phyloP scores from a whole-genome alignment of 2,888 invertebrate genomes.

The Cryptus armator region DNA sequence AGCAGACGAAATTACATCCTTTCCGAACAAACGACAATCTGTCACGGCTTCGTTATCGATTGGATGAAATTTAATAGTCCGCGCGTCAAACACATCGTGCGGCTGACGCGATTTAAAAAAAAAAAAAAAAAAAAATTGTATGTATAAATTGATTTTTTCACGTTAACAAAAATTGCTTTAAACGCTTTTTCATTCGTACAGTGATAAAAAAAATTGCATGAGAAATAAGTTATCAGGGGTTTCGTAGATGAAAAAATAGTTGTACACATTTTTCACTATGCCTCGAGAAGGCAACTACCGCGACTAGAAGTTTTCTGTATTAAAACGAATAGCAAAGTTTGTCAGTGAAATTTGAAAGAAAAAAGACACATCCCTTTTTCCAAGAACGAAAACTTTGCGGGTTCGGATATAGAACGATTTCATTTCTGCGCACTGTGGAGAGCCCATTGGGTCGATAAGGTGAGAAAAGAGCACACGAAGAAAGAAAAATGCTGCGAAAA shows the following conservation, averaged over 20 bases:
- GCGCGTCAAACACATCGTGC: neutral
- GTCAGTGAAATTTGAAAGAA: neutral
- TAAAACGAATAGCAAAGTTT: neutral
- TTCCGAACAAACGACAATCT: conserved; percentile 12
- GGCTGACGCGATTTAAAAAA: neutral
- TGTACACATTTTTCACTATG: neutral
- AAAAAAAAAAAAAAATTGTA: neutral
- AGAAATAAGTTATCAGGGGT: neutral
- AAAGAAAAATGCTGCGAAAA: neutral
- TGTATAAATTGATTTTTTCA: conserved; percentile 1
- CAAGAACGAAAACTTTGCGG: neutral
- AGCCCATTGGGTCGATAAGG: neutral
- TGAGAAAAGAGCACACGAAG: neutral
- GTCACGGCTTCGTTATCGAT: neutral
- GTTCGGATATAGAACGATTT: neutral
- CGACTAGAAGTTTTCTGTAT: neutral
- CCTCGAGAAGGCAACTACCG: neutral
- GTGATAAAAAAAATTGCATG: neutral
- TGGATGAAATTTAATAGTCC: neutral
- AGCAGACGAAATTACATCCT: neutral
- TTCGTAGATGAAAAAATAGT: neutral
- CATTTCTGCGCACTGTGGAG: neutral
- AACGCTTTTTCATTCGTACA: neutral
- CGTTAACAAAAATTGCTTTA: neutral
- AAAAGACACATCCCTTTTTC: neutral